phyloP scores from a whole-genome alignment of 2,797 vertebrate species.

The Hemitrygon akajei region DNA sequence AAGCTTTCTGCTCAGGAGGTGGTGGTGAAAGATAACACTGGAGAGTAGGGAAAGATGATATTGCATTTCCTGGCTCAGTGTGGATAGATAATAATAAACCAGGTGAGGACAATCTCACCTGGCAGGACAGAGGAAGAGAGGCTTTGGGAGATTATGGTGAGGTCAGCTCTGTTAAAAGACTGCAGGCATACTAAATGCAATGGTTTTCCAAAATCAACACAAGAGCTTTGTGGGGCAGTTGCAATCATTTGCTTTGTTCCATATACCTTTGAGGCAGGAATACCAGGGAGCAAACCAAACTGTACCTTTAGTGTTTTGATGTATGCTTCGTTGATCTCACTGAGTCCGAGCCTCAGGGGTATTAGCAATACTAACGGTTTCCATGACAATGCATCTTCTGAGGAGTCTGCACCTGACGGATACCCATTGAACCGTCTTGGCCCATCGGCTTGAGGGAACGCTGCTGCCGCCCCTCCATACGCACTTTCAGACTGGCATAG shows the following conservation, averaged over 20 bases:
- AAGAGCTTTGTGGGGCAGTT: too few species aligned
- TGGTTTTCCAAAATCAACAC: background rate
- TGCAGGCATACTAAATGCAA: background rate
- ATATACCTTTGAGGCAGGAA: background rate
- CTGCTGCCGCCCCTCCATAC: slow-evolving; percentile 50
- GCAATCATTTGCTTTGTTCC: background rate
- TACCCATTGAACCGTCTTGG: slow-evolving; percentile 70
- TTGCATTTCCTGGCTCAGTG: background rate
- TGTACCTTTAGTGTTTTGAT: slow-evolving; percentile 90
- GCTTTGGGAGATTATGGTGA: background rate
- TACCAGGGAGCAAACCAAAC: background rate
- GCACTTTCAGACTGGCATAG: slow-evolving; percentile 72
- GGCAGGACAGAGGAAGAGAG: background rate
- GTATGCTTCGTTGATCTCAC: slow-evolving; percentile 92
- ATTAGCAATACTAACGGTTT: slow-evolving; percentile 91
- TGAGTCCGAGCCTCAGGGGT: slow-evolving; percentile 89
- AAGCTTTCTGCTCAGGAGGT: too few species aligned
- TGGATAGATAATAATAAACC: background rate
- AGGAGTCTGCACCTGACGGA: slow-evolving; percentile 59
- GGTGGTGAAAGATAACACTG: too few species aligned
- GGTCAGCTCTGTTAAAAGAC: background rate
- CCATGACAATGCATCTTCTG: slow-evolving; percentile 67
- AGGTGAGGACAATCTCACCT: background rate
- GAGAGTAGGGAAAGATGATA: background rate
- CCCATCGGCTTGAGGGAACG: slow-evolving; percentile 48